These are phyloP conservation scores for Scortum barcoo DNA, from an alignment of 2,113 vertebrate genomes.

Conservation along the genomic window DNA sequence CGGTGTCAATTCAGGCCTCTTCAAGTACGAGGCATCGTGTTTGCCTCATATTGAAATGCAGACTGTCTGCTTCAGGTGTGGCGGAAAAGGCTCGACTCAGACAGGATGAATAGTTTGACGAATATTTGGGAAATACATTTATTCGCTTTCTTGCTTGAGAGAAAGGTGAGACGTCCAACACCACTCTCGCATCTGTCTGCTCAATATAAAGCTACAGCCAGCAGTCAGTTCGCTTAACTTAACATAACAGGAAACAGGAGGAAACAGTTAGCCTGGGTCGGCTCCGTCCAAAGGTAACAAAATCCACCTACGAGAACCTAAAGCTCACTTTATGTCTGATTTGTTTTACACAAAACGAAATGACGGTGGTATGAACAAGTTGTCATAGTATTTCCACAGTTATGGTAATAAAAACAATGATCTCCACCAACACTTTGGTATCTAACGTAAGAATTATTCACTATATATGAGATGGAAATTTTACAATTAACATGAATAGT, in stretches of 20 bases:
- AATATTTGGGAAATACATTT: not conserved
- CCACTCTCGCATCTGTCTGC: not conserved
- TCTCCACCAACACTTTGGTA: not conserved
- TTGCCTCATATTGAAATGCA: not conserved
- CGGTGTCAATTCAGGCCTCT: constrained; percentile 7
- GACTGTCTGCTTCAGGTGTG: not conserved
- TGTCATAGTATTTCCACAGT: not conserved
- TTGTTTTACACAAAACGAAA: not conserved
- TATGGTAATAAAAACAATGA: not conserved
- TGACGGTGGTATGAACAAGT: not conserved
- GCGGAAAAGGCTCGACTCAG: too few species aligned
- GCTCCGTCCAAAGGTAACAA: not conserved
- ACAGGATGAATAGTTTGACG: too few species aligned
- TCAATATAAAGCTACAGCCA: not conserved
- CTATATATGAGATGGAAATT: not conserved
- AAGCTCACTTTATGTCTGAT: not conserved
- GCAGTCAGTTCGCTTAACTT: not conserved
- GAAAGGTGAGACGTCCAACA: not conserved
- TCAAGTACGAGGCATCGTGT: not conserved
- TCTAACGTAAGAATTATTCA: not conserved
- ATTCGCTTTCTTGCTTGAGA: not conserved
- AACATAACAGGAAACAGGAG: not conserved
- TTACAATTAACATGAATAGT: too few species aligned
- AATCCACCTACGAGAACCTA: not conserved
- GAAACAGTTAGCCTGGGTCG: not conserved